These are phyloP conservation scores for Momotus momota DNA, from an alignment of 2,797 vertebrate species.

Conservation along the genomic window DNA sequence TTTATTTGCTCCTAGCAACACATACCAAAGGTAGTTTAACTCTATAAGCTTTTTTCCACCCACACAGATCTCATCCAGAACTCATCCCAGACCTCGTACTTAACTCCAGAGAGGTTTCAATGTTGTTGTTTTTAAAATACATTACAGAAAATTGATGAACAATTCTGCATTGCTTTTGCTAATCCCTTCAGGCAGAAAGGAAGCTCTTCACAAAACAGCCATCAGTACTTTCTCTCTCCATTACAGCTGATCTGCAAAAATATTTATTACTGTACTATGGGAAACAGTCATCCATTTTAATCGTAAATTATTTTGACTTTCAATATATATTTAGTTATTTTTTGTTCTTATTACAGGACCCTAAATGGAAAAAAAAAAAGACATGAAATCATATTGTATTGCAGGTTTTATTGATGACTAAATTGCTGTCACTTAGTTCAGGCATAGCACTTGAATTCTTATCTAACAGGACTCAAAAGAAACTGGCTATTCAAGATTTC, in stretches of 20 bases:
- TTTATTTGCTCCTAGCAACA: neutral
- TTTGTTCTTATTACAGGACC: neutral
- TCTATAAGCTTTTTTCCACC: neutral
- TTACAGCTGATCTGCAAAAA: neutral
- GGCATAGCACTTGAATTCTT: neutral
- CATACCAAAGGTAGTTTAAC: neutral
- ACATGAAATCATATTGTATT: neutral
- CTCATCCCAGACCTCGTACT: neutral
- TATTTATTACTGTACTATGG: neutral
- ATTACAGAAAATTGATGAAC: neutral
- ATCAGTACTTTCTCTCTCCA: neutral
- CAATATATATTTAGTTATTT: neutral
- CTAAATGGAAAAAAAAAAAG: neutral
- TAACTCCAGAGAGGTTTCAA: neutral
- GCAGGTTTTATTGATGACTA: slow-evolving; percentile 61
- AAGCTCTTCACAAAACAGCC: neutral
- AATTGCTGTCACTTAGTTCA: slow-evolving; percentile 27
- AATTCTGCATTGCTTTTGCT: neutral
- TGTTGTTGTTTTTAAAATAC: neutral
- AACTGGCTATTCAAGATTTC: neutral
- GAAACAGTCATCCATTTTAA: neutral
- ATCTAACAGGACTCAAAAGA: neutral
- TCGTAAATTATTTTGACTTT: neutral
- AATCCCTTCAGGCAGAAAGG: neutral
- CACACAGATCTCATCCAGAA: neutral